Conservation (phyloP, 2,797 vertebrate genomes). For the Chromis chromis region DNA sequence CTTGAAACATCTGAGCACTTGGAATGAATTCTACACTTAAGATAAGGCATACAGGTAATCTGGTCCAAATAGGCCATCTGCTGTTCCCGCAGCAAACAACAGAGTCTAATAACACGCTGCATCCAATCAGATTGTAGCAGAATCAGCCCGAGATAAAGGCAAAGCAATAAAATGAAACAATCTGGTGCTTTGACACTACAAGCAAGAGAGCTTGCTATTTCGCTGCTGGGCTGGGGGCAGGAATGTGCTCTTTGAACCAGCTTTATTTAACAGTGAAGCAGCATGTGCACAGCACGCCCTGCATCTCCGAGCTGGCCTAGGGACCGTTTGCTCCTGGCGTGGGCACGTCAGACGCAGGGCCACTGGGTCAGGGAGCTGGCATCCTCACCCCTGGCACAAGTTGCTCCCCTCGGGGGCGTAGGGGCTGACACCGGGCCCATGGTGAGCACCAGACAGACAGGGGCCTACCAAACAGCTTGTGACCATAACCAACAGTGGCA, state of each 20-base stretch:
- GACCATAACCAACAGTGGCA: constrained; percentile 85
- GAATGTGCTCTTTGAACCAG: constrained; percentile 85
- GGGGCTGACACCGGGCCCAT: constrained; percentile 81
- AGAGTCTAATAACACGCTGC: constrained; percentile 67
- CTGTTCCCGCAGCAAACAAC: constrained; percentile 68
- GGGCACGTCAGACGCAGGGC: constrained; percentile 79
- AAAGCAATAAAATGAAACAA: constrained; percentile 81
- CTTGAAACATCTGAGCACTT: constrained; percentile 63
- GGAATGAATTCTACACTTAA: constrained; percentile 72
- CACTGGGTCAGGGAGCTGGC: constrained; percentile 83
- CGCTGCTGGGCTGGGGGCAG: constrained; percentile 70
- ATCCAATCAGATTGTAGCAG: constrained; percentile 74
- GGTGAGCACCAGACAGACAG: constrained; percentile 88
- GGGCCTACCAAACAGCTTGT: constrained; percentile 89
- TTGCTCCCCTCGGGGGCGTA: constrained; percentile 78
- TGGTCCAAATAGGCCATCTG: constrained; percentile 77
- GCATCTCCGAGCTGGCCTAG: constrained; percentile 70
- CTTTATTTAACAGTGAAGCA: constrained; percentile 79
- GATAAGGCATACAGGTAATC: constrained; percentile 77
- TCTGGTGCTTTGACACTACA: constrained; percentile 79
- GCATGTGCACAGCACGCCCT: constrained; percentile 76
- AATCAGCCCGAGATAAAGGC: constrained; percentile 74
- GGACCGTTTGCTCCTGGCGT: constrained; percentile 73
- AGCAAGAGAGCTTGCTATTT: constrained; percentile 70
- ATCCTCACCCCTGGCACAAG: constrained; percentile 86